Evolutionary conservation across 2,888 invertebrate genomes (phyloP).

Genomic region (Ectemnius lituratus): DNA sequence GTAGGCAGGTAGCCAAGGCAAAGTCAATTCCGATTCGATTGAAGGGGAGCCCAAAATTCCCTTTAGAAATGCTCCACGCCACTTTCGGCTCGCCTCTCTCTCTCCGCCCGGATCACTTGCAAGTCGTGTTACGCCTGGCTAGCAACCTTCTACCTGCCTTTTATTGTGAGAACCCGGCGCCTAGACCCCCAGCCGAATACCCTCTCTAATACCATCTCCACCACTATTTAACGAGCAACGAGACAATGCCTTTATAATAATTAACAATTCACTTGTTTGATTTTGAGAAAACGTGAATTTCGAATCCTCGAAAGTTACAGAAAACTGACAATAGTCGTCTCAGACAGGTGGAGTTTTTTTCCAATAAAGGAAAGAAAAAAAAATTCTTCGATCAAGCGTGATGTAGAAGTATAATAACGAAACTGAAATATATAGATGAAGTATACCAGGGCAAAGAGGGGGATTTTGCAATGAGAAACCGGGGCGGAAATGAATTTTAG

Average conservation of each 20-base stretch:
- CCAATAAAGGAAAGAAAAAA: too few relatives aligned
- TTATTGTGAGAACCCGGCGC: conserved; percentile 4
- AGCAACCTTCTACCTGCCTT: conserved; percentile 5
- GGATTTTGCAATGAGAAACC: background rate
- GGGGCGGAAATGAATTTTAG: too few relatives aligned
- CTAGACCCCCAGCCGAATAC: too few relatives aligned
- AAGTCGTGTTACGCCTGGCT: background rate
- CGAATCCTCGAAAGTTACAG: background rate
- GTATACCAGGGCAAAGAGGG: background rate
- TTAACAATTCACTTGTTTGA: too few relatives aligned
- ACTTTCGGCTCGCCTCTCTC: background rate
- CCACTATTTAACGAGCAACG: background rate
- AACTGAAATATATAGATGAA: too few relatives aligned
- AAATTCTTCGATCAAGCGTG: too few relatives aligned
- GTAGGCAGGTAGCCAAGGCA: conserved; percentile 56
- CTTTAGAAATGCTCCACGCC: conserved; percentile 1
- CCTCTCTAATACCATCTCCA: too few relatives aligned
- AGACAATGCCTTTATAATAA: background rate
- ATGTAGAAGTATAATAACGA: too few relatives aligned
- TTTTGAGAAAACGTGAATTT: too few relatives aligned
- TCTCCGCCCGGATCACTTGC: background rate
- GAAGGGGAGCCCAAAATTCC: conserved; percentile 30
- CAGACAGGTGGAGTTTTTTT: too few relatives aligned
- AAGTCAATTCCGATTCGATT: conserved; percentile 58
- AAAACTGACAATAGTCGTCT: too few relatives aligned